These are phyloP conservation scores for Chloebia gouldiae DNA, from an alignment of 2,113 vertebrate genomes.

Conservation along the genomic window DNA sequence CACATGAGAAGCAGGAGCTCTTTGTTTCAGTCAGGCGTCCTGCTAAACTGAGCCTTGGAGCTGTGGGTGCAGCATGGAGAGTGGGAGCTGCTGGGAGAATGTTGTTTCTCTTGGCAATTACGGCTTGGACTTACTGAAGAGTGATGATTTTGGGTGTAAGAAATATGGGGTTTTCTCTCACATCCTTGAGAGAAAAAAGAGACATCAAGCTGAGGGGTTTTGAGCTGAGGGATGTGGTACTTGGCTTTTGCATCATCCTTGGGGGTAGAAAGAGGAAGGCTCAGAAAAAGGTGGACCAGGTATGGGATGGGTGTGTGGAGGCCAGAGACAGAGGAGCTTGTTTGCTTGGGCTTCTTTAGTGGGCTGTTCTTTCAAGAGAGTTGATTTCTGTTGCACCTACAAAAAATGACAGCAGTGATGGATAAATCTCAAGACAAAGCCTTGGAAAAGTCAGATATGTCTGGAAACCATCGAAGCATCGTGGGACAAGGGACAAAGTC, in stretches of 20 bases:
- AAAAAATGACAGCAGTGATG: neutral
- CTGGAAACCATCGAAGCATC: neutral
- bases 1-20: neutral
- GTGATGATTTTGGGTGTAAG: neutral
- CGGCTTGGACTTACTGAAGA: neutral
- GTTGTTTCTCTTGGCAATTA: neutral
- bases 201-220: accelerated
- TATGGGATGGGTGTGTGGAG: neutral
- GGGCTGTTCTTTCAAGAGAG: neutral
- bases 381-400: neutral
- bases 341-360: neutral
- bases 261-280: neutral
- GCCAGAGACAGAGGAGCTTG: neutral
- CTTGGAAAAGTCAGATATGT: neutral
- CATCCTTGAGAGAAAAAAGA: neutral
- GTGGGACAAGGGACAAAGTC: neutral
- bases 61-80: neutral
- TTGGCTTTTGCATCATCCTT: neutral
- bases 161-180: accelerated
- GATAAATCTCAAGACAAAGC: neutral
- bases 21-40: neutral
- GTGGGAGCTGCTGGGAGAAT: neutral
- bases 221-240: neutral
- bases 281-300: neutral
- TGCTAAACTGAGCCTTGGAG: neutral